Evolutionary conservation across 2,888 invertebrate genomes (phyloP).

Genomic region (Drosophila robusta): DNA sequence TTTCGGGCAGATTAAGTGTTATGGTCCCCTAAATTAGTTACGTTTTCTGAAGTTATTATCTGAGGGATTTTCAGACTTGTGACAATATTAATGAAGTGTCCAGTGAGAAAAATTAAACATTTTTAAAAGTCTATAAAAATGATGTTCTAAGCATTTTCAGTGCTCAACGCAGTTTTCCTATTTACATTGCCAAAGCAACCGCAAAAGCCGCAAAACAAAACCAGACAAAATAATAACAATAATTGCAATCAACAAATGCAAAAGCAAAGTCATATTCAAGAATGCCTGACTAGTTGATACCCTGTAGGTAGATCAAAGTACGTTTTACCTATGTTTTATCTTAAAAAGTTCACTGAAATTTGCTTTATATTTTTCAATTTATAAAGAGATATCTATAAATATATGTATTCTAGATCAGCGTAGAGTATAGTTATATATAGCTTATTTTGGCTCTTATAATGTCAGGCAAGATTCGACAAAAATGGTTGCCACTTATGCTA

Average conservation of each 20-base stretch:
- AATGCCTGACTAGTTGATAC: constrained; percentile 6
- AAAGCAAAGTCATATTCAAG: constrained; percentile 12
- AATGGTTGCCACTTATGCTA: no score
- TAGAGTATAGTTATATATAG: no score
- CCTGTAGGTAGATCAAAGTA: neutral
- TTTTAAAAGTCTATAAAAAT: constrained; percentile 14
- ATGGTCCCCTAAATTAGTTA: constrained; percentile 71
- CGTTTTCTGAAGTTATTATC: constrained; percentile 23
- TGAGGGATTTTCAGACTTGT: constrained; percentile 19
- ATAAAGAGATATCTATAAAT: no score
- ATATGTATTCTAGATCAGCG: no score
- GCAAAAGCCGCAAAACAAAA: constrained; percentile 34
- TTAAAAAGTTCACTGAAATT: neutral
- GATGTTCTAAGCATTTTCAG: neutral
- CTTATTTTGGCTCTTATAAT: no score
- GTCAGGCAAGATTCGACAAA: no score
- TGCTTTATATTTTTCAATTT: no score
- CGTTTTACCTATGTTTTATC: neutral
- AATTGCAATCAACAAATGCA: constrained; percentile 45
- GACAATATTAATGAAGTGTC: constrained; percentile 65
- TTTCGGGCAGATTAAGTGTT: constrained; percentile 73
- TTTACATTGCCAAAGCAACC: constrained; percentile 36
- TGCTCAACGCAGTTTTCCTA: constrained; percentile 20
- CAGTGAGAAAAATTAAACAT: constrained; percentile 9
- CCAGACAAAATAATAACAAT: constrained; percentile 34